Conservation (phyloP, 2,888 invertebrate species). For the Subacronicta megacephala region DNA sequence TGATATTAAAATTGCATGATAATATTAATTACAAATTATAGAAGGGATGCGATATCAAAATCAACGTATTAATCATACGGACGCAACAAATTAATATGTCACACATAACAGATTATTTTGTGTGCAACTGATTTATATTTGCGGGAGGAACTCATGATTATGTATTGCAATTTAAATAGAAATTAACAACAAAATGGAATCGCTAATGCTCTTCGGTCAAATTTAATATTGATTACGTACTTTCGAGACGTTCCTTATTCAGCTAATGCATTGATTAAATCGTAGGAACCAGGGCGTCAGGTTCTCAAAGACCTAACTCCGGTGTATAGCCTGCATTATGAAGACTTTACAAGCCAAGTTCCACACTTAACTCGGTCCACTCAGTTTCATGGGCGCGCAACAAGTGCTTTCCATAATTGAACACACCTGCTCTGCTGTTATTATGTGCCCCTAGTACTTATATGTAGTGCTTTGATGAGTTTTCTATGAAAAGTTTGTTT, state of each 20-base stretch:
- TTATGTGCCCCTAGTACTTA: constrained; percentile 62
- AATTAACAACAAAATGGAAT: not conserved
- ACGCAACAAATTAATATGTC: constrained; percentile 12
- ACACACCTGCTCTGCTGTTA: constrained; percentile 66
- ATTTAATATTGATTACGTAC: constrained; percentile 7
- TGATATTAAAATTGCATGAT: too few species aligned
- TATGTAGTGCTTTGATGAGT: constrained; percentile 46
- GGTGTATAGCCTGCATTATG: constrained; percentile 72
- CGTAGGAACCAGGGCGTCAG: constrained; percentile 64
- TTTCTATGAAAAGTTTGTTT: constrained; percentile 43
- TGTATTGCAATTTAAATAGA: not conserved
- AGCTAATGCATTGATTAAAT: constrained; percentile 55
- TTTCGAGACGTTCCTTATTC: constrained; percentile 18
- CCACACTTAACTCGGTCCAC: constrained; percentile 73
- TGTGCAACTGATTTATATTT: constrained; percentile 5
- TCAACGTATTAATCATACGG: constrained; percentile 10
- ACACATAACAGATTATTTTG: constrained; percentile 6
- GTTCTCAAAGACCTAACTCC: constrained; percentile 67
- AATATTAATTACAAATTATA: not conserved
- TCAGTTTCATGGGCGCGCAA: constrained; percentile 72
- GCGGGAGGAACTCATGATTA: not conserved
- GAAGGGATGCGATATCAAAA: constrained; percentile 4
- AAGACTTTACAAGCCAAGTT: constrained; percentile 76
- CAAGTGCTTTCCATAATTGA: constrained; percentile 80
- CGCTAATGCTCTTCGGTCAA: too few species aligned